These are phyloP conservation scores for Hylaeus volcanicus DNA, from an alignment of 1,140 invertebrate species.

Conservation along the genomic window DNA sequence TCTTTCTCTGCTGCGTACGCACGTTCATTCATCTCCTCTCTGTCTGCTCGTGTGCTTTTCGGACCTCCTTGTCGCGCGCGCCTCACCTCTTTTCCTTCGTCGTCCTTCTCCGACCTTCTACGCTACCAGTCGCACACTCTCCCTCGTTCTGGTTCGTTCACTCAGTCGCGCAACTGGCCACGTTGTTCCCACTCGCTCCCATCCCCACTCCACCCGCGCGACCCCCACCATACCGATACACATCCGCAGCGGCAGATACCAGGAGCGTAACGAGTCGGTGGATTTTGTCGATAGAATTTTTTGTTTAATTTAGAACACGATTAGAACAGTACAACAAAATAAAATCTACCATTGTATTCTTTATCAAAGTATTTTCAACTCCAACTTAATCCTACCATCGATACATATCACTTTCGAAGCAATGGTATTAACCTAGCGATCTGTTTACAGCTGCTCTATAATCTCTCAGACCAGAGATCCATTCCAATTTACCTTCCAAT, in stretches of 20 bases:
- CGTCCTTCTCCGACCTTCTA: constrained; percentile 20
- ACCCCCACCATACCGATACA: constrained; percentile 23
- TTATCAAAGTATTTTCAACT: no score
- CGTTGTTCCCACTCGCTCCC: constrained; percentile 52
- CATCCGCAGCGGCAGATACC: constrained; percentile 53
- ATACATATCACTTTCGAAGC: no score
- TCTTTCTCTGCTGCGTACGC: constrained; percentile 67
- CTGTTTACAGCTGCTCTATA: no score
- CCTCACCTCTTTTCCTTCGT: constrained; percentile 12
- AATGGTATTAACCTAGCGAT: no score
- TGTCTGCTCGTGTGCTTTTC: constrained; percentile 39
- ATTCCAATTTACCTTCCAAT: no score
- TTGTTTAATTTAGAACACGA: no score
- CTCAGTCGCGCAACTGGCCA: constrained; percentile 48
- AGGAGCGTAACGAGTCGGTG: constrained; percentile 24
- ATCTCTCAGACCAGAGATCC: no score
- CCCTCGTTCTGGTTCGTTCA: constrained; percentile 38
- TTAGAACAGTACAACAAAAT: no score
- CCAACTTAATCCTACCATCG: no score
- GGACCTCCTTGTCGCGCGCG: constrained; percentile 14
- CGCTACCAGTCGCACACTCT: constrained; percentile 41
- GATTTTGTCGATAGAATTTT: not conserved
- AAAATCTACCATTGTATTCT: no score
- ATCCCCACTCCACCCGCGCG: not conserved
- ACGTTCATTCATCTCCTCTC: constrained; percentile 76